These are phyloP conservation scores for Zaprionus inermis DNA, from an alignment of 1,140 invertebrate genomes.

Conservation along the genomic window DNA sequence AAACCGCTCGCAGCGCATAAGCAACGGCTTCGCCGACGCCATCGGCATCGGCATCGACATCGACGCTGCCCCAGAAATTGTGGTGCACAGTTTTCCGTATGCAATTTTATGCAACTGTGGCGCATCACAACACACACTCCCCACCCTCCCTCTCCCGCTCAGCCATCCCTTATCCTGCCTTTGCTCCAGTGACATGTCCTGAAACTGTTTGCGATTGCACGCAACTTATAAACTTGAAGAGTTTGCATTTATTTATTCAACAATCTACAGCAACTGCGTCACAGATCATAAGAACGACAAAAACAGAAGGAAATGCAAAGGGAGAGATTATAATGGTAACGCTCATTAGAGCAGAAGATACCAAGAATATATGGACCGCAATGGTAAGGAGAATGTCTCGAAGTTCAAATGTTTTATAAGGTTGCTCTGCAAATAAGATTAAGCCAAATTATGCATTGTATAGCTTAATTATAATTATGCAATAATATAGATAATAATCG, in stretches of 20 bases:
- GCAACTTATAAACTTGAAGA: conserved; percentile 82
- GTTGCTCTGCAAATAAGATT: too few relatives aligned
- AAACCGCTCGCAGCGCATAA: conserved; percentile 26
- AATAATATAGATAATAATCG: too few relatives aligned
- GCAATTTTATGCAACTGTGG: conserved; percentile 82
- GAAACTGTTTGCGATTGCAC: conserved; percentile 79
- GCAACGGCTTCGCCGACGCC: conserved; percentile 42
- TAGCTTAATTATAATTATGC: too few relatives aligned
- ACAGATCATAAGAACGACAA: conserved; percentile 49
- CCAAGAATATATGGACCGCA: not conserved
- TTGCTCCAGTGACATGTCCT: conserved; percentile 41
- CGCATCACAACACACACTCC: conserved; percentile 45
- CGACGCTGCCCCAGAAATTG: conserved; percentile 67
- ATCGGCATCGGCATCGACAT: conserved; percentile 47
- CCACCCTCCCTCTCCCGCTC: conserved; percentile 3
- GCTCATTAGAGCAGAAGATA: conserved; percentile 24
- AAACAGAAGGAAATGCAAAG: not conserved
- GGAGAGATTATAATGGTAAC: conserved; percentile 1
- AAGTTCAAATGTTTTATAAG: not conserved
- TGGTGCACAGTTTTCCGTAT: conserved; percentile 72
- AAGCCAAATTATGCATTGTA: too few relatives aligned
- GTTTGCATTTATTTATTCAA: conserved; percentile 80
- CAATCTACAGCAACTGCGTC: conserved; percentile 53
- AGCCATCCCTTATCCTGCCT: not conserved
- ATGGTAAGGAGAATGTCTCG: not conserved